A percentile compares a stretch with the other conserved stretches of the same genome.
Evolutionary conservation across 2,888 invertebrate genomes (phyloP).

Genomic region (Mythimna loreyi): DNA sequence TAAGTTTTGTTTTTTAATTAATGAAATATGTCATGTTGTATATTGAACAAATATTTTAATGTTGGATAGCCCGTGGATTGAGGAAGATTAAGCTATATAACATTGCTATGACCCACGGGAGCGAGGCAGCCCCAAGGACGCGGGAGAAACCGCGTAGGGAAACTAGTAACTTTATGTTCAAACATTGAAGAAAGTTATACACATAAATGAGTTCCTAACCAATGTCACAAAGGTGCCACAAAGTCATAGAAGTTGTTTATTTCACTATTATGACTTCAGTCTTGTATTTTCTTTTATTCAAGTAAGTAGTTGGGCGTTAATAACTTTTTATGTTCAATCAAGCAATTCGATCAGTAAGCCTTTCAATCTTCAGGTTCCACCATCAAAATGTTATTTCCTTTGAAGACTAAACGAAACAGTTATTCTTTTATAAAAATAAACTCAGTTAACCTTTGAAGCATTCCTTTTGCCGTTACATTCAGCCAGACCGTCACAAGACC

Average conservation of each 20-base stretch:
- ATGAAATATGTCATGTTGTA: too few species aligned
- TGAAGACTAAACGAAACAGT: constrained; percentile 28
- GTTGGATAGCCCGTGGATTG: too few species aligned
- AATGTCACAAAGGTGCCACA: background rate
- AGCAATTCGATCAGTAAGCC: constrained; percentile 5
- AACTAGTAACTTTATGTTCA: too few species aligned
- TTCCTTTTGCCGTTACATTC: constrained; percentile 36
- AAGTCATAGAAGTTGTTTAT: background rate
- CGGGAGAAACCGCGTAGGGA: too few species aligned
- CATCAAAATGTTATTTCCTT: constrained; percentile 39
- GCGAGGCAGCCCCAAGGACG: too few species aligned
- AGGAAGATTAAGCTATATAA: too few species aligned
- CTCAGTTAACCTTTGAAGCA: constrained; percentile 30
- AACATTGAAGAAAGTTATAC: background rate
- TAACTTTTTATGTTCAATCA: constrained; percentile 27
- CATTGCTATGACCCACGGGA: too few species aligned
- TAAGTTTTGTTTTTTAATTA: too few species aligned
- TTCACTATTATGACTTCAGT: background rate
- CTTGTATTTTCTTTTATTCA: background rate
- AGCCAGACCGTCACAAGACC: constrained; percentile 50
- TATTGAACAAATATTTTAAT: too few species aligned
- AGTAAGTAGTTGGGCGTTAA: background rate
- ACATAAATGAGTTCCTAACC: background rate
- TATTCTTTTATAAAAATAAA: constrained; percentile 39
- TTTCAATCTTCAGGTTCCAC: constrained; percentile 6